phyloP scores from a whole-genome alignment of 2,888 invertebrate genomes.

The Dasysyrphus tricinctus region DNA sequence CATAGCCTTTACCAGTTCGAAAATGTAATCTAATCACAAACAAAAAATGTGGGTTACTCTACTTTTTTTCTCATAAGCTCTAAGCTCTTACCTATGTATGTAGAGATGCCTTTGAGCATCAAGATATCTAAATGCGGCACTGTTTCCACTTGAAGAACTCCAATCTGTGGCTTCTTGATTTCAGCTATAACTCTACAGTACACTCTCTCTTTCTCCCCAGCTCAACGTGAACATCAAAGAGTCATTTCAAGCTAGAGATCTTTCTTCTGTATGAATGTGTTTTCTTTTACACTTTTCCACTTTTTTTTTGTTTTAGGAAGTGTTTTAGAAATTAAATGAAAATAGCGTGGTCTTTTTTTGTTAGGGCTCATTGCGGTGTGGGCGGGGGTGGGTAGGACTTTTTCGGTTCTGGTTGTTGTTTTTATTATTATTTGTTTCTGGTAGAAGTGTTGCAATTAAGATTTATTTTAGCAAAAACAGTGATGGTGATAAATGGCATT shows the following conservation, averaged over 20 bases:
- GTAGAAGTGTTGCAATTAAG: conserved; percentile 67
- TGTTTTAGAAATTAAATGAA: conserved; percentile 70
- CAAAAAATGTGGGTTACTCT: no score
- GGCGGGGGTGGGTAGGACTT: neutral
- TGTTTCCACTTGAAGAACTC: conserved; percentile 7
- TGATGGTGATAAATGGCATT: conserved; percentile 58
- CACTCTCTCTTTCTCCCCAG: neutral
- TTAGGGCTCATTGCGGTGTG: conserved; percentile 44
- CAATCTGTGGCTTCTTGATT: conserved; percentile 17
- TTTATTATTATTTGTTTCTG: conserved; percentile 12
- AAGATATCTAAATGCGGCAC: neutral
- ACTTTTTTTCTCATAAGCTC: no score
- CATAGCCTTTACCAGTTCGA: no score
- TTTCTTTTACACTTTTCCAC: conserved; percentile 3
- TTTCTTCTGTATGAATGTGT: neutral
- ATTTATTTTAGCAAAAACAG: conserved; percentile 59
- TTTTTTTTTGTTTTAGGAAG: conserved; percentile 42
- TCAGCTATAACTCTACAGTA: neutral
- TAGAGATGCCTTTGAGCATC: neutral
- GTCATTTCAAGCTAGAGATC: conserved; percentile 8
- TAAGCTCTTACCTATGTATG: no score
- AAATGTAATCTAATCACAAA: no score
- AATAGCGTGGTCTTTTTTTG: conserved; percentile 56
- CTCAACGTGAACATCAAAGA: neutral
- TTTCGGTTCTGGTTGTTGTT: conserved; percentile 2